phyloP scores from a whole-genome alignment of 2,113 vertebrate species.

The Rhadina sibilatrix region DNA sequence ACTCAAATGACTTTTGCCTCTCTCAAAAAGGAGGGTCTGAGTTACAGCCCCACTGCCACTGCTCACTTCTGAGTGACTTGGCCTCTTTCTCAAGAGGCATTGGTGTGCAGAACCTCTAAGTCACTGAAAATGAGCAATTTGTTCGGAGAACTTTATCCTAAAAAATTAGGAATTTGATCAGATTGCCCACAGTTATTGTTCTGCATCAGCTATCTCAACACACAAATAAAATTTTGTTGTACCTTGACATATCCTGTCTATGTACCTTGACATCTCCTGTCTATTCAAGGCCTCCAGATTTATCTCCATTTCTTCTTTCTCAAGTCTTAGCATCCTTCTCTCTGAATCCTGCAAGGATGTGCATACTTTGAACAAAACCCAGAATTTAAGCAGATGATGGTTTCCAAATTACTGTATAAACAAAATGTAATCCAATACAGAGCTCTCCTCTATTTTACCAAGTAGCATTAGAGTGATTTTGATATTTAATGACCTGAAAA shows the following conservation, averaged over 20 bases:
- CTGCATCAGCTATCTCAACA: background rate
- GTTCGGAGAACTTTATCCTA: background rate
- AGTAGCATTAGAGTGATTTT: background rate
- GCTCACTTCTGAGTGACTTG: accelerated
- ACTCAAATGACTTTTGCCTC: accelerated
- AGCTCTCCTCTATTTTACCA: background rate
- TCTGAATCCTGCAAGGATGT: background rate
- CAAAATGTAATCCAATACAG: background rate
- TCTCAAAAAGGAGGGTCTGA: background rate
- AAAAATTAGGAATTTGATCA: background rate
- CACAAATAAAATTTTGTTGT: background rate
- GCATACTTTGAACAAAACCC: background rate
- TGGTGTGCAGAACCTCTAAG: background rate
- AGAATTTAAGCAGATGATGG: background rate
- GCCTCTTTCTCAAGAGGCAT: background rate
- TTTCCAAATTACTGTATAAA: background rate
- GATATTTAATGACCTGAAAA: background rate
- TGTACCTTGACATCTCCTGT: background rate
- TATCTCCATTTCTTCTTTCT: background rate
- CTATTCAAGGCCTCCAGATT: background rate
- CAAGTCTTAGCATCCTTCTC: background rate
- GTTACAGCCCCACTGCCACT: too few relatives aligned
- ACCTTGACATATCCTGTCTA: accelerated
- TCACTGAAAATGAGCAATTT: background rate
- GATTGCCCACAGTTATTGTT: background rate